These are phyloP conservation scores for Bryconaethiops microstoma DNA, from an alignment of 2,797 vertebrate genomes.

Conservation along the genomic window DNA sequence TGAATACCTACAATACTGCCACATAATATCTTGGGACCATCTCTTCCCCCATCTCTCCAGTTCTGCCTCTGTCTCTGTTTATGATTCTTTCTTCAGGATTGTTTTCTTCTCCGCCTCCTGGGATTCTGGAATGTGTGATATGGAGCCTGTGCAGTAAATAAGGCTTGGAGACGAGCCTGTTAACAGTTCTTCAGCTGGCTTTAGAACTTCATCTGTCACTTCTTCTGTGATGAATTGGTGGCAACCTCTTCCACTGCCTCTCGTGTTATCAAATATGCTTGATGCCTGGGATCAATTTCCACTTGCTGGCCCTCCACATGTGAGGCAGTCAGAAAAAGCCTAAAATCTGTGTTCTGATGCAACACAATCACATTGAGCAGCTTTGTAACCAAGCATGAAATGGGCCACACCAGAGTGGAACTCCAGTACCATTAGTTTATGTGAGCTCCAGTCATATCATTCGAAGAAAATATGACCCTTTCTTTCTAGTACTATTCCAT, in stretches of 20 bases:
- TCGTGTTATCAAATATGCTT: slow-evolving; percentile 17
- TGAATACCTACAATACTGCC: not conserved
- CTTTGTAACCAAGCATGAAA: too few species aligned
- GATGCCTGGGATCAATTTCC: slow-evolving; percentile 51
- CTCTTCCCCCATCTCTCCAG: not conserved
- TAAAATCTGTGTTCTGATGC: too few species aligned
- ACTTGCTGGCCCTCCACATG: not conserved
- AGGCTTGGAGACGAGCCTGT: slow-evolving; percentile 5
- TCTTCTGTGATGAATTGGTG: slow-evolving; percentile 44
- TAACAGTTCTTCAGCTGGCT: slow-evolving; percentile 21
- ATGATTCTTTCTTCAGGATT: not conserved
- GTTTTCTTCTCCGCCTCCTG: not conserved
- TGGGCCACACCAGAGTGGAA: not conserved
- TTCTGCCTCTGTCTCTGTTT: too few species aligned
- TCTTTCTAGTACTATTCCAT: too few species aligned
- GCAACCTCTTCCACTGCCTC: slow-evolving; percentile 8
- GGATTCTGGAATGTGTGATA: slow-evolving; percentile 10
- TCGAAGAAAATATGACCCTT: too few species aligned
- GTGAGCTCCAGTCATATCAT: not conserved
- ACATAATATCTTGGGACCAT: not conserved
- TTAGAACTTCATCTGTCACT: slow-evolving; percentile 31
- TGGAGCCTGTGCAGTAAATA: slow-evolving; percentile 21
- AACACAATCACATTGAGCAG: too few species aligned
- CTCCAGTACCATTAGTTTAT: not conserved
- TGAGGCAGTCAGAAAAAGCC: too few species aligned